Evolutionary conservation across 2,797 vertebrate genomes (phyloP).

Genomic region (Thunnus albacares): DNA sequence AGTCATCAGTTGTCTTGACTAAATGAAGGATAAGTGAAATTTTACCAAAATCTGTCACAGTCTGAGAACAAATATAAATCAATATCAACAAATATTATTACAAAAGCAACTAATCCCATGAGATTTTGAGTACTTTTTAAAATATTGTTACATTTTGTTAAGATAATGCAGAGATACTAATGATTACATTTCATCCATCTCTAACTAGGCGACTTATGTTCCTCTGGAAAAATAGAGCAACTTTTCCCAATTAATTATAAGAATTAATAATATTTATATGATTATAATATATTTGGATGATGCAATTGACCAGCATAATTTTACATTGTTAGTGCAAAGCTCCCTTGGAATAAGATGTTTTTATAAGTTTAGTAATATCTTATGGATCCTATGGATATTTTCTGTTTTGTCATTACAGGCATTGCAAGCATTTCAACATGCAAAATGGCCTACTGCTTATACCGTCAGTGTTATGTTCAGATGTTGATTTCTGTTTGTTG

Average conservation of each 20-base stretch:
- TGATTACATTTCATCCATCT: too few species aligned
- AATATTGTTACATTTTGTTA: not conserved
- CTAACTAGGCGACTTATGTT: not conserved
- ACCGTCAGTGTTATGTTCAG: not conserved
- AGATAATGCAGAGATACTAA: not conserved
- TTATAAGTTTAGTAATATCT: not conserved
- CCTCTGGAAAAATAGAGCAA: too few species aligned
- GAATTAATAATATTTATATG: too few species aligned
- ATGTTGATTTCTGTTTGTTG: conserved; percentile 5
- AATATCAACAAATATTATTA: too few species aligned
- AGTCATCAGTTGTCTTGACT: too few species aligned
- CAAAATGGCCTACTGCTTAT: not conserved
- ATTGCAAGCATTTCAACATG: not conserved
- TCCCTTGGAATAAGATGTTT: not conserved
- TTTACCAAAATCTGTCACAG: not conserved
- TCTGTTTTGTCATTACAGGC: not conserved
- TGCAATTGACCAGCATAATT: not conserved
- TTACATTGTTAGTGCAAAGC: not conserved
- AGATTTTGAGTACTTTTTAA: not conserved
- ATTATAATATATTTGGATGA: too few species aligned
- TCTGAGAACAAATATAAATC: too few species aligned
- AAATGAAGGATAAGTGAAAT: not conserved
- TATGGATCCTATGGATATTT: not conserved
- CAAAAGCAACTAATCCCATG: too few species aligned
- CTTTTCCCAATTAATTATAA: too few species aligned